phyloP scores from a whole-genome alignment of 2,113 vertebrate genomes.

The Bujurquina vittata region DNA sequence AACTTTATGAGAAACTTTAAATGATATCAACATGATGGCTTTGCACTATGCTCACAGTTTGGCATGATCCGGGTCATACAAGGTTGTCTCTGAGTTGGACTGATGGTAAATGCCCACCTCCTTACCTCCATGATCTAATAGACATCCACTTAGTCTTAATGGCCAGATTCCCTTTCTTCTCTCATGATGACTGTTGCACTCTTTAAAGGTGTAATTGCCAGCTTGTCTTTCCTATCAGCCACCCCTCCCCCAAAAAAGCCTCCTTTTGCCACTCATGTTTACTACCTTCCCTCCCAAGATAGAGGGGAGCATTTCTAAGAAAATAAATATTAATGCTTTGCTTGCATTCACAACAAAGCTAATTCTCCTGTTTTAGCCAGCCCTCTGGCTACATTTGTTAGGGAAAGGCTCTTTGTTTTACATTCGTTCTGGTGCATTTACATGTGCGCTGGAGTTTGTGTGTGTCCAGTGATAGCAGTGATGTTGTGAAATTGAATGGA shows the following conservation, averaged over 20 bases:
- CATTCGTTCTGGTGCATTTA: slow-evolving; percentile 19
- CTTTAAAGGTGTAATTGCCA: slow-evolving; percentile 76
- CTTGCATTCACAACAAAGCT: slow-evolving; percentile 41
- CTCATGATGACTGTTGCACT: slow-evolving; percentile 75
- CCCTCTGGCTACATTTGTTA: slow-evolving; percentile 65
- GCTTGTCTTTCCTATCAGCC: slow-evolving; percentile 70
- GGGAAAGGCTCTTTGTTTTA: slow-evolving; percentile 58
- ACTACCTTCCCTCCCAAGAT: slow-evolving; percentile 33
- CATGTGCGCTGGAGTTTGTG: slow-evolving; percentile 2
- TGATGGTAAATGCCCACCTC: slow-evolving; percentile 81
- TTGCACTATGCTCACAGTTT: slow-evolving; percentile 1
- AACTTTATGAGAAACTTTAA: slow-evolving; percentile 46
- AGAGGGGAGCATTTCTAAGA: slow-evolving; percentile 44
- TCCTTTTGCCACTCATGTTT: slow-evolving; percentile 40
- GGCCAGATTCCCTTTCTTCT: slow-evolving; percentile 78
- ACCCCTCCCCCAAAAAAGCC: neutral
- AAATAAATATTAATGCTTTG: slow-evolving; percentile 69
- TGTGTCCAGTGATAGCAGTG: slow-evolving; percentile 50
- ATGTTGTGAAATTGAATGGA: slow-evolving; percentile 79
- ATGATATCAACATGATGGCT: slow-evolving; percentile 29
- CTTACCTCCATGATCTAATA: slow-evolving; percentile 82
- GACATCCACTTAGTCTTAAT: slow-evolving; percentile 81
- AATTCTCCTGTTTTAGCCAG: slow-evolving; percentile 38
- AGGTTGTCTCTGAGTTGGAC: slow-evolving; percentile 63
- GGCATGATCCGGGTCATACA: slow-evolving; percentile 45